Conservation (phyloP, 92 coral and sea anemone genomes). For the Zoanthus solanderi region DNA sequence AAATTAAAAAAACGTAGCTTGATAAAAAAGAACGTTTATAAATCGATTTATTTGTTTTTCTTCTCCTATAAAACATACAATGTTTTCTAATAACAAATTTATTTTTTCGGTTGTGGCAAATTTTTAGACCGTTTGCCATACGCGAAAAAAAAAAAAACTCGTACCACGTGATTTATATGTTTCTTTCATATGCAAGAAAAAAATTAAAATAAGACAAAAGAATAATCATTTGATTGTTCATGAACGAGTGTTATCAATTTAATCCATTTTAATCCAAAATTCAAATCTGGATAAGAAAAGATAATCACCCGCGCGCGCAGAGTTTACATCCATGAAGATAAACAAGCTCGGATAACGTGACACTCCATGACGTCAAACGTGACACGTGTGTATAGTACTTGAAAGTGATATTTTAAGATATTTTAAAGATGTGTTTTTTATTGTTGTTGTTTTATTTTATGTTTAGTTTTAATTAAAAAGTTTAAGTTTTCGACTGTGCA, state of each 20-base stretch:
- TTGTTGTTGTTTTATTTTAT: no score
- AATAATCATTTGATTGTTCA: neutral
- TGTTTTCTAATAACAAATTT: conserved; percentile 21
- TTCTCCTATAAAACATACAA: conserved; percentile 34
- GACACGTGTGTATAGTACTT: neutral
- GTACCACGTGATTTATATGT: neutral
- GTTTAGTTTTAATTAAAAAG: no score
- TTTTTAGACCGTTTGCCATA: neutral
- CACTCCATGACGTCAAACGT: neutral
- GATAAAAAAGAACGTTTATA: conserved; percentile 24
- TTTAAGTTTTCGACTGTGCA: no score
- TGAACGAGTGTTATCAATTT: neutral
- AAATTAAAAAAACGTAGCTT: neutral
- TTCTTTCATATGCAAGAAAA: neutral
- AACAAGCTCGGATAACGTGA: neutral
- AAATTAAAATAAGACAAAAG: neutral
- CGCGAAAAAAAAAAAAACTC: neutral
- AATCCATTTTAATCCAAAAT: neutral
- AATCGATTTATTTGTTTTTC: conserved; percentile 53
- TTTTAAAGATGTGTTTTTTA: no score
- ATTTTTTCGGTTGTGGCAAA: neutral
- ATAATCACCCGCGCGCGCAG: neutral
- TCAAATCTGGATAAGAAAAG: neutral
- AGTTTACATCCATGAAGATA: neutral
- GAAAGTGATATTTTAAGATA: neutral